Evolutionary conservation across 2,888 invertebrate genomes (phyloP).

Genomic region (Trissolcus brochymenae): DNA sequence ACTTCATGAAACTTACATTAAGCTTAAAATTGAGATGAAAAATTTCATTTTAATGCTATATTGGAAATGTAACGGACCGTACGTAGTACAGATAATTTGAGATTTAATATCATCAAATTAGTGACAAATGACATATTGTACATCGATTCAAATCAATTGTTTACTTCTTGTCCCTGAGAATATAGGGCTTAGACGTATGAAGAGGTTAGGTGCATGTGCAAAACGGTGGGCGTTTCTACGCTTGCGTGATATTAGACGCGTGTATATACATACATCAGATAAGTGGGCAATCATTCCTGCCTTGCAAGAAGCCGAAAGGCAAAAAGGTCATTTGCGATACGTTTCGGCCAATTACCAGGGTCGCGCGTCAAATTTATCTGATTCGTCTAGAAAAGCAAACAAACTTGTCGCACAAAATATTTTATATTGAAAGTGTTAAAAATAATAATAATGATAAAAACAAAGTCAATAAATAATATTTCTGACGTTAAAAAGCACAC

Average conservation of each 20-base stretch:
- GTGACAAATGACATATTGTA: slow-evolving; percentile 46
- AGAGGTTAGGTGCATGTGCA: slow-evolving; percentile 61
- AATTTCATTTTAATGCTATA: not conserved
- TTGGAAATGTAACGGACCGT: not conserved
- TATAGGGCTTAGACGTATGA: slow-evolving; percentile 43
- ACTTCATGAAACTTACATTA: slow-evolving; percentile 3
- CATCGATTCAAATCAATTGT: slow-evolving; percentile 40
- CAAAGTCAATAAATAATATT: too few relatives aligned
- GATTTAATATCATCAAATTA: slow-evolving; percentile 22
- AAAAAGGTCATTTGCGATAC: slow-evolving; percentile 57
- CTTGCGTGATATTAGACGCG: slow-evolving; percentile 59
- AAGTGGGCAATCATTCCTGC: slow-evolving; percentile 60
- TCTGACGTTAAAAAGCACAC: too few relatives aligned
- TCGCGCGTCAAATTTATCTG: too few relatives aligned
- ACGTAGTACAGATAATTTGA: slow-evolving; percentile 5
- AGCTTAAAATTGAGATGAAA: not conserved
- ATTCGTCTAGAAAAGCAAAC: too few relatives aligned
- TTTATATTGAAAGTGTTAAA: too few relatives aligned
- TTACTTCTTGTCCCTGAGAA: slow-evolving; percentile 34
- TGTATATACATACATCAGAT: slow-evolving; percentile 60
- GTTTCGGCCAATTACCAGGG: slow-evolving; percentile 29
- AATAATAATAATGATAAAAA: too few relatives aligned
- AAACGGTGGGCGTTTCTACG: slow-evolving; percentile 59
- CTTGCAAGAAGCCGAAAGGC: slow-evolving; percentile 59
- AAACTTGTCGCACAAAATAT: too few relatives aligned